Evolutionary conservation across 1,140 invertebrate species (phyloP).

Genomic region (Zophobas atratus): DNA sequence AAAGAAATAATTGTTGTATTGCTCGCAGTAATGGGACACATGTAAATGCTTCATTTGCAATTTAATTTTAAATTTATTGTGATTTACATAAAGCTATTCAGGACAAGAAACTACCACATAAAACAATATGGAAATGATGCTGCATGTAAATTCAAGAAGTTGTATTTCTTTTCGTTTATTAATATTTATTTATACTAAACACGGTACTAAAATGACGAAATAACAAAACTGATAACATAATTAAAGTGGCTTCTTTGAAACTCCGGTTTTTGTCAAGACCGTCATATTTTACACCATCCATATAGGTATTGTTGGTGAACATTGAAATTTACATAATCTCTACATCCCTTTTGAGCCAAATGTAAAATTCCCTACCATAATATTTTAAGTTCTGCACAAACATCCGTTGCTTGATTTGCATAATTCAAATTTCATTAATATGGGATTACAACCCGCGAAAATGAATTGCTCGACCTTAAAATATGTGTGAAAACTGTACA

Average conservation of each 20-base stretch:
- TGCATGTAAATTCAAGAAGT: too few relatives aligned
- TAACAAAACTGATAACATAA: too few relatives aligned
- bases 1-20: background rate
- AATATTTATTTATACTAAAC: too few relatives aligned
- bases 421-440: conserved; percentile 3
- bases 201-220: too few relatives aligned
- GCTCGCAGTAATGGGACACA: background rate
- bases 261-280: background rate
- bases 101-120: background rate
- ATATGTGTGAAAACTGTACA: background rate
- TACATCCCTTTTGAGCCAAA: background rate
- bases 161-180: too few relatives aligned
- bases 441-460: background rate
- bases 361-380: background rate
- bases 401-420: background rate
- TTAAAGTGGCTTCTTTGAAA: too few relatives aligned
- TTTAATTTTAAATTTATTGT: conserved; percentile 1
- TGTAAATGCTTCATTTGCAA: background rate
- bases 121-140: background rate
- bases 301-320: background rate
- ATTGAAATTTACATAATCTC: background rate
- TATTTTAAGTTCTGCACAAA: background rate
- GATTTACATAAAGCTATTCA: background rate
- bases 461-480: background rate
- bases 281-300: background rate